Evolutionary conservation across 2,888 invertebrate genomes (phyloP), one percentile per base, ranked within the genome.

Genomic region (Eilema depressum): DNA sequence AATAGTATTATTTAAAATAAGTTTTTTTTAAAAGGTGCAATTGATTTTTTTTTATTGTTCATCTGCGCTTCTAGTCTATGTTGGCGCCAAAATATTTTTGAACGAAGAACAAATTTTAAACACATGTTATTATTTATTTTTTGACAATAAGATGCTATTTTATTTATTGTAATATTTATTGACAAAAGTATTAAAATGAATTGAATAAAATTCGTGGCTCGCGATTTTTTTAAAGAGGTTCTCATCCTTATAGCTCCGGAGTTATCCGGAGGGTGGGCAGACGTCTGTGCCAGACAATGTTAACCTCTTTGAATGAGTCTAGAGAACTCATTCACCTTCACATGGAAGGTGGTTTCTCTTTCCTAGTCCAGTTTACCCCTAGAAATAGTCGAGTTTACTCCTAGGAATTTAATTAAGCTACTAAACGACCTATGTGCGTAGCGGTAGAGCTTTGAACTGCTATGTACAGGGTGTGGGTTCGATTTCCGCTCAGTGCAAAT

Each of bases 11-110:
- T 33, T 62, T 33, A 30, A n/a, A 30, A 62, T 62, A 62, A 17
- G 28, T 33, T 61, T 59, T 59, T 59, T 14, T 59, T 14, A 1
- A 14, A 59, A 11, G n/a, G 28, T 30, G 30, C n/a, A 61, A 61
- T 26, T n/a, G n/a, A 26, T 26, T 60, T 26, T 60, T 60, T 20
- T 20, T 60, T 60, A 14, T 28, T 59, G 7, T 47, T 23, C 14
- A 41, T 53, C 26, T 28, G 8, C 7, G 47, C 61, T 61, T 33
- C 68, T 61, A 53, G 53, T 68, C 61, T 53, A 60, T 59, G 57
- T 25, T 14, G 57, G 57, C 57, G 57, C 57, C 23, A 20, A 47
- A 47, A 47, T 47, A 53, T 53, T 53, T 53, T 53, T 53, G n/a
- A 20, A 53, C 53, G 5, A 53, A 20, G 53, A 53, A 53, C 53